Evolutionary conservation across 2,113 vertebrate species (phyloP).

Genomic region (Ivindomyrus marchei): DNA sequence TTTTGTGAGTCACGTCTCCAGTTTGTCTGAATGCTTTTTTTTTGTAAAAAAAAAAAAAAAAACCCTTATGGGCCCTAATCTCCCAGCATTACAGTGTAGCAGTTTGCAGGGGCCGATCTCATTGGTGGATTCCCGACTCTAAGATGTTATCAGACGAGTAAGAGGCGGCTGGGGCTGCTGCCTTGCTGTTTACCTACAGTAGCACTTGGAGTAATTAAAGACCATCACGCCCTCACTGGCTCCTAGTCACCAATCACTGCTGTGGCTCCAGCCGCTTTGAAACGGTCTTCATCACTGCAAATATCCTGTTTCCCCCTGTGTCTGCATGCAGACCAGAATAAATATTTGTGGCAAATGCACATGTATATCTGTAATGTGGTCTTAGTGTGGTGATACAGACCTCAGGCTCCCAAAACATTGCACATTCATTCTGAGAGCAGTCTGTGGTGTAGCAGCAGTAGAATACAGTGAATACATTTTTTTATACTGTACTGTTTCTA

Average conservation of each 20-base stretch:
- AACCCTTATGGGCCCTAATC: constrained; percentile 29
- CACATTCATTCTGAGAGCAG: neutral
- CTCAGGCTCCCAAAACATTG: neutral
- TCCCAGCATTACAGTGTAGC: constrained; percentile 28
- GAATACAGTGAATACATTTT: neutral
- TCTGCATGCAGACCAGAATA: constrained; percentile 17
- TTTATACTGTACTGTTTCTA: neutral
- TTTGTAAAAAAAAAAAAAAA: constrained; percentile 8
- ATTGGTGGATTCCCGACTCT: constrained; percentile 26
- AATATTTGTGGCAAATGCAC: constrained; percentile 14
- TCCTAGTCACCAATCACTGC: constrained; percentile 50
- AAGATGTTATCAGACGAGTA: constrained; percentile 54
- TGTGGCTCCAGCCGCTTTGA: constrained; percentile 31
- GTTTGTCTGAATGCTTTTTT: constrained; percentile 38
- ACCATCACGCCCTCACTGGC: constrained; percentile 37
- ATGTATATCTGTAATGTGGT: constrained; percentile 14
- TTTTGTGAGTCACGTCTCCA: constrained; percentile 44
- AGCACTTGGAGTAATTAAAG: constrained; percentile 58
- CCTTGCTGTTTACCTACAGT: constrained; percentile 47
- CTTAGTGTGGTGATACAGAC: neutral
- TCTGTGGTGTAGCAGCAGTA: neutral
- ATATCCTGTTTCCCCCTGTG: constrained; percentile 17
- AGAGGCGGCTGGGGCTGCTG: constrained; percentile 24
- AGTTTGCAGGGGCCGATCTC: constrained; percentile 6
- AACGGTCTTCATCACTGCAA: constrained; percentile 32